phyloP scores from a whole-genome alignment of 2,113 vertebrate genomes.

The Physeter macrocephalus region DNA sequence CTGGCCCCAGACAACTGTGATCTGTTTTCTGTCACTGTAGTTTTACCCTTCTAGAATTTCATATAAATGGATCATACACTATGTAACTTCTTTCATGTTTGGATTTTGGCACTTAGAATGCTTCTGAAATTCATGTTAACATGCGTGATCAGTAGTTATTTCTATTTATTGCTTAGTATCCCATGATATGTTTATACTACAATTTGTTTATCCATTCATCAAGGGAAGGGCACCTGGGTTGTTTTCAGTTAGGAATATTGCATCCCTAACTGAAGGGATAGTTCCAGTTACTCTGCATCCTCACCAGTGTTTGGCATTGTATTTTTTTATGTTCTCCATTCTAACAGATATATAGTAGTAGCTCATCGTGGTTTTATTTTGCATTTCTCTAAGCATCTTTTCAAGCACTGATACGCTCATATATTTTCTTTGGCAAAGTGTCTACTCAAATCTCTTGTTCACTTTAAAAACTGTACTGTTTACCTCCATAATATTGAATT shows the following conservation, averaged over 20 bases:
- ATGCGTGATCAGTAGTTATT: background rate
- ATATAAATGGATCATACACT: background rate
- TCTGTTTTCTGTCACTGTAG: background rate
- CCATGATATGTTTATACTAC: background rate
- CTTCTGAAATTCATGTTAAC: background rate
- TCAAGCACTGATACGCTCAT: background rate
- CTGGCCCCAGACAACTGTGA: background rate
- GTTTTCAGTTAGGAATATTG: background rate
- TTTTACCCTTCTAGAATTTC: background rate
- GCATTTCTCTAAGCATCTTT: slow-evolving; percentile 6
- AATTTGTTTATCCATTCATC: background rate
- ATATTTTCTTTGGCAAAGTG: background rate
- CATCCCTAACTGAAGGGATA: too few species aligned
- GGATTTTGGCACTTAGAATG: background rate
- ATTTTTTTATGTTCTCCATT: background rate
- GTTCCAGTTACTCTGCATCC: background rate
- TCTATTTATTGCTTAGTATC: background rate
- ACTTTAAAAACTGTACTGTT: background rate
- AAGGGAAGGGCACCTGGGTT: background rate
- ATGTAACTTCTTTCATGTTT: background rate
- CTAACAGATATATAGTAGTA: background rate
- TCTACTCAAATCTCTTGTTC: background rate
- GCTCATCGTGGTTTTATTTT: background rate
- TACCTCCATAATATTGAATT: background rate
- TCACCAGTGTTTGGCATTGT: background rate